phyloP scores from a whole-genome alignment of 2,888 invertebrate species.

The Chrysolina oricalcia region DNA sequence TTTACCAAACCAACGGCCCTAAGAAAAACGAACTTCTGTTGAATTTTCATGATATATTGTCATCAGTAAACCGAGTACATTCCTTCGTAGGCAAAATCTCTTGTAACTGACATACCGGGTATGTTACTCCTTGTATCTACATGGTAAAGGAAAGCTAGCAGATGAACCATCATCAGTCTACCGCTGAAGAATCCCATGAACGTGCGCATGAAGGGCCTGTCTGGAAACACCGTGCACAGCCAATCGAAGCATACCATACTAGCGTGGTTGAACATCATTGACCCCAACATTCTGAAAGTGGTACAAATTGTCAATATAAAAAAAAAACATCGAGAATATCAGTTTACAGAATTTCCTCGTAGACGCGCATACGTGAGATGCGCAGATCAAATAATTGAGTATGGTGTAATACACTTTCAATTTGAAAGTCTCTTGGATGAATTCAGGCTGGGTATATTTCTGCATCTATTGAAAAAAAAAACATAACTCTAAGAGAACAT shows the following conservation, averaged over 20 bases:
- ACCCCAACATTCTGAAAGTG: slow-evolving; percentile 64
- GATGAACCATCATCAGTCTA: slow-evolving; percentile 65
- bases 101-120: slow-evolving; percentile 48
- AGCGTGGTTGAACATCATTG: slow-evolving; percentile 66
- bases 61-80: slow-evolving; percentile 56
- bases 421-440: no score
- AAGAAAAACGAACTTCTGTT: neutral
- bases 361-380: no score
- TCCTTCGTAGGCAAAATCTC: slow-evolving; percentile 57
- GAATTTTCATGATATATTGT: neutral
- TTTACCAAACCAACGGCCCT: no score
- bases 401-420: no score
- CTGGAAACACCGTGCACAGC: slow-evolving; percentile 55
- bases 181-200: slow-evolving; percentile 64
- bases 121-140: slow-evolving; percentile 63
- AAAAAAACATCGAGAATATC: no score
- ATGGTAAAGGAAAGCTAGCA: slow-evolving; percentile 67
- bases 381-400: no score
- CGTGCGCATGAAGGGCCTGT: slow-evolving; percentile 57
- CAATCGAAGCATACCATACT: slow-evolving; percentile 63
- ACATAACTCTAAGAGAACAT: no score
- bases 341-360: no score
- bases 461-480: no score
- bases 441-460: no score
- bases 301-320: neutral